Percentiles rank a stretch among this genome's conserved stretches.
Evolutionary conservation across 2,113 vertebrate genomes (phyloP).

Genomic region (Phainopepla nitens): DNA sequence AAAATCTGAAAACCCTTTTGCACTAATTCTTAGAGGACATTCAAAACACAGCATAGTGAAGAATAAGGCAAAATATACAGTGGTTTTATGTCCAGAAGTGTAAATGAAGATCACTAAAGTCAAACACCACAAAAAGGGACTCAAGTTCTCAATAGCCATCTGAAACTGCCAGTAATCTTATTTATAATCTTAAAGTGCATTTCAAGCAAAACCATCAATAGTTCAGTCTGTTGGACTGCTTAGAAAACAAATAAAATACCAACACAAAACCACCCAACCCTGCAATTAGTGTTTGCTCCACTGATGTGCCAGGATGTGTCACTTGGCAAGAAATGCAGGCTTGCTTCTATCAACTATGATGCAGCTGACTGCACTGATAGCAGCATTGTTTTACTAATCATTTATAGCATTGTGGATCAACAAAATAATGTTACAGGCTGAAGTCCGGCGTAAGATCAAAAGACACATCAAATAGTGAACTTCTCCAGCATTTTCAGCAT

Average conservation of each 20-base stretch:
- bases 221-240: neutral
- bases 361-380: neutral
- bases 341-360: neutral
- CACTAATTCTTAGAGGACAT: neutral
- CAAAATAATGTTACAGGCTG: neutral
- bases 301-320: neutral
- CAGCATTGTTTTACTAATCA: neutral
- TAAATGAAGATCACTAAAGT: neutral
- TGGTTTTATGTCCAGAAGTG: neutral
- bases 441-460: neutral
- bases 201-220: neutral
- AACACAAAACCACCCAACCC: neutral
- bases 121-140: neutral
- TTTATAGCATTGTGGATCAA: neutral
- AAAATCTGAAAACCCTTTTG: neutral
- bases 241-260: neutral
- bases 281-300: neutral
- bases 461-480: neutral
- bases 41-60: neutral
- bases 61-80: neutral
- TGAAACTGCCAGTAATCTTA: neutral
- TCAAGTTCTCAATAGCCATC: neutral
- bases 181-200: neutral
- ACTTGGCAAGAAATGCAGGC: neutral
- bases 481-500: neutral